Conservation (phyloP, 2,797 vertebrate species). For the Delichon dasypus region DNA sequence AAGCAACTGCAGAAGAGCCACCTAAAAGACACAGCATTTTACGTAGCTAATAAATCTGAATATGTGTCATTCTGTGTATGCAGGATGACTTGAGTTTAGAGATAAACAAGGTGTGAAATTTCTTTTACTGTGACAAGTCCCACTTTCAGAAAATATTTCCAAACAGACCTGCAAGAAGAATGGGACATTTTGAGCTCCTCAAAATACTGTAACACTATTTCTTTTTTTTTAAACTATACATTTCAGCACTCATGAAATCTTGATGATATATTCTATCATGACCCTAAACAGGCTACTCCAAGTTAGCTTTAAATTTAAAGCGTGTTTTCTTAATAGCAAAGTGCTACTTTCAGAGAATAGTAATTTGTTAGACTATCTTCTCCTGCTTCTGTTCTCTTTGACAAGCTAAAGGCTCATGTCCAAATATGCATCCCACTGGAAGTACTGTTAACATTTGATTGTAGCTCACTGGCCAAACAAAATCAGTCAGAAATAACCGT, state of each 20-base stretch:
- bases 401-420: background rate
- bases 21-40: background rate
- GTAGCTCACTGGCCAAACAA: background rate
- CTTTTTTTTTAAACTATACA: background rate
- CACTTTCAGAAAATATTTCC: background rate
- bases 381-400: background rate
- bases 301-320: conserved; percentile 3
- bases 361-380: background rate
- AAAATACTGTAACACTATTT: background rate
- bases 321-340: background rate
- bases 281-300: background rate
- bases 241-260: background rate
- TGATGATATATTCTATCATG: background rate
- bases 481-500: background rate
- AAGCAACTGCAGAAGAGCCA: background rate
- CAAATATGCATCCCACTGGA: background rate
- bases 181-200: background rate
- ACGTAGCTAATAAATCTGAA: background rate
- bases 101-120: background rate
- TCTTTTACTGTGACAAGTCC: background rate
- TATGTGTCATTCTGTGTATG: background rate
- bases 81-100: background rate
- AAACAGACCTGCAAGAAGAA: background rate
- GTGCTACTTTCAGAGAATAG: background rate
- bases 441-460: background rate